Base-by-base conservation (phyloP, 2,797 vertebrate species). In the Champsocephalus esox region DNA sequence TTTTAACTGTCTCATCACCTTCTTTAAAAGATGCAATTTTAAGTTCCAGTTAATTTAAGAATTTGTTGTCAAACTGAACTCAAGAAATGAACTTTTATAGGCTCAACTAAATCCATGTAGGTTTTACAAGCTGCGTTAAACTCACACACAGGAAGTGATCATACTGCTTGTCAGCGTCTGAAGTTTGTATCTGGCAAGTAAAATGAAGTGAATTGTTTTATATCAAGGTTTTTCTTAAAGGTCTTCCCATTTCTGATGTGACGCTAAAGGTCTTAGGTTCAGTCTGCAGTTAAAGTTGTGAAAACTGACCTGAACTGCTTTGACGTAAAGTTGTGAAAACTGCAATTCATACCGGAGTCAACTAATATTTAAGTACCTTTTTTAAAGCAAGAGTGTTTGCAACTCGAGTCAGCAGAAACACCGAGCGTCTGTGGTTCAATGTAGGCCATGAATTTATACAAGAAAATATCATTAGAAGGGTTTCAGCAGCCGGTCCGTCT, bases 291-390 rank as follows among this genome's bases (percentile, higher is more conserved):
- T 28, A 13, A 64, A 44, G 38, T 68, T 48, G 54, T 63, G 51
- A 75, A 73, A 64, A 44, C 16, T 46, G 61, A 14, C 64, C 52
- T 43, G 55, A 80, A 52, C 72, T 48, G 61, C 60, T 77, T 44
- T 60, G 10, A 70, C 4, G 12, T 66, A 17, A 73, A 62, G 14
- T 73, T 34, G 9, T 19, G 19, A 19, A 19, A 19, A 21, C 70
- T 81, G 66, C 59, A 81, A 73, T 75, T 77, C 66, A 79, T 67
- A 73, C 61, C 64, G 28, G 54, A 41, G 28, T 59, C 38, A 28
- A 19, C 73, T 70, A n/a, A 82, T 63, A 24, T 66, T 61, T 13
- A 19, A 59, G 49, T 43, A 7, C 6, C 8, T 38, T 38, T 38
- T 75, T 76, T 60, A 46, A 57, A 73, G 43, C 12, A 17, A 43